Evolutionary conservation across 2,797 vertebrate genomes (phyloP).

Genomic region (Sylvia borin): DNA sequence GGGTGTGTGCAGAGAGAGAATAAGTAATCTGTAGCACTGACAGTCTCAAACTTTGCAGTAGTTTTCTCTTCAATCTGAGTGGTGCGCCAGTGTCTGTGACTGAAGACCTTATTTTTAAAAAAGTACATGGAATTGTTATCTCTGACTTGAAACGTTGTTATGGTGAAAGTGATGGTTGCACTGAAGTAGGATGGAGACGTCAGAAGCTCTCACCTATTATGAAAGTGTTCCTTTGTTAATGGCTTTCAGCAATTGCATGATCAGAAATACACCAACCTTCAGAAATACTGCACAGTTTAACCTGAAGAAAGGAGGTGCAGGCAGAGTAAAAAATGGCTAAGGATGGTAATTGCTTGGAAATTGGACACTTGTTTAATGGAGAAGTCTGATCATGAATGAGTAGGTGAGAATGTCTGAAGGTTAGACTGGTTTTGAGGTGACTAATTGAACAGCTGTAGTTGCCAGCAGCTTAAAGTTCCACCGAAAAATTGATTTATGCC

Average conservation of each 20-base stretch:
- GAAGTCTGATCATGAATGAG: not conserved
- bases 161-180: not conserved
- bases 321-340: not conserved
- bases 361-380: not conserved
- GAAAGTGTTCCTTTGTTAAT: constrained; percentile 6
- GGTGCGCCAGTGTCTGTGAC: not conserved
- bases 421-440: not conserved
- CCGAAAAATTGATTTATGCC: not conserved
- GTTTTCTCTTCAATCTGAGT: not conserved
- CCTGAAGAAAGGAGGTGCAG: not conserved
- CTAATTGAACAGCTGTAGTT: not conserved
- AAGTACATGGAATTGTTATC: not conserved
- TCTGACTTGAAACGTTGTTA: not conserved
- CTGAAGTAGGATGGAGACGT: not conserved
- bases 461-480: not conserved
- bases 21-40: not conserved
- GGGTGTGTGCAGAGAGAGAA: not conserved
- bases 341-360: not conserved
- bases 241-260: not conserved
- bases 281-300: not conserved
- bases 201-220: not conserved
- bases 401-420: not conserved
- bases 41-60: not conserved
- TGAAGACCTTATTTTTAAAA: not conserved
- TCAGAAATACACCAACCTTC: not conserved